phyloP scores from a whole-genome alignment of 2,888 invertebrate genomes.

The Platynereis dumerilii region DNA sequence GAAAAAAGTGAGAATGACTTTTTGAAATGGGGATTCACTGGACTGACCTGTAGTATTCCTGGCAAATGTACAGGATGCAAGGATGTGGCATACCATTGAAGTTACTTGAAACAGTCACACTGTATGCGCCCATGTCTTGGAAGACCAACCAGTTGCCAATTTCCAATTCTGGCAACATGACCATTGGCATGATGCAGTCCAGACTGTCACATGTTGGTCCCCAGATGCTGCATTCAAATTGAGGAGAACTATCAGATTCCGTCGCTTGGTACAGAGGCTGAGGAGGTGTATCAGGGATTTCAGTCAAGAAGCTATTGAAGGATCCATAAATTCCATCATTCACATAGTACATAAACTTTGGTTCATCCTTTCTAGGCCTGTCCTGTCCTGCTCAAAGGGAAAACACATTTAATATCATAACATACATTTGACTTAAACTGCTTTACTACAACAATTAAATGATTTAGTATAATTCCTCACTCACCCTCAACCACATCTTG shows the following conservation, averaged over 20 bases:
- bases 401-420: no score
- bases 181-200: constrained; percentile 78
- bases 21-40: no score
- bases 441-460: no score
- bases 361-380: constrained; percentile 28
- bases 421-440: no score
- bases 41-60: constrained; percentile 33
- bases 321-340: constrained; percentile 99
- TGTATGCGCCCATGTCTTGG: constrained; percentile 95
- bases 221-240: constrained; percentile 73
- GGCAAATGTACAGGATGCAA: constrained; percentile 46
- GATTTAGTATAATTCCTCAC: no score
- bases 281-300: constrained; percentile 83
- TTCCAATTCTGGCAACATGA: constrained; percentile 74
- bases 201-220: constrained; percentile 96
- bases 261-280: constrained; percentile 66
- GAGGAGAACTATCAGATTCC: constrained; percentile 4
- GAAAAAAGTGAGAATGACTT: no score
- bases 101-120: constrained; percentile 86
- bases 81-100: constrained; percentile 80
- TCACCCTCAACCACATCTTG: constrained; percentile 33
- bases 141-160: constrained; percentile 90
- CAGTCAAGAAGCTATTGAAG: constrained; percentile 95
- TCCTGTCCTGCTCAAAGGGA: no score
- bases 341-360: constrained; percentile 87